Evolutionary conservation across 2,113 vertebrate species (phyloP).

Genomic region (Galbula dea): DNA sequence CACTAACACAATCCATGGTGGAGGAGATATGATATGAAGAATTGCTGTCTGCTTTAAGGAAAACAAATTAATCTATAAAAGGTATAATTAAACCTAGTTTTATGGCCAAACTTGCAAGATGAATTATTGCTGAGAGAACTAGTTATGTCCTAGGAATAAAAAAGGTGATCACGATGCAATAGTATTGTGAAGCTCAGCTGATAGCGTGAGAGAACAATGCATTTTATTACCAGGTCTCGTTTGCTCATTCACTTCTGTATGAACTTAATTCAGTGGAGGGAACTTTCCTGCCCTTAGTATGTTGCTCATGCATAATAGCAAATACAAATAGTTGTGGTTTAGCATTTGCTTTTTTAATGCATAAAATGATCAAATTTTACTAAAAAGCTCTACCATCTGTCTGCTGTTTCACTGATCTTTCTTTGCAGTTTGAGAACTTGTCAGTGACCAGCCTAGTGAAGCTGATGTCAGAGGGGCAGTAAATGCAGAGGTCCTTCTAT

Average conservation of each 20-base stretch:
- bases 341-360: neutral
- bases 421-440: neutral
- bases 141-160: neutral
- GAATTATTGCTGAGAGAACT: neutral
- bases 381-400: neutral
- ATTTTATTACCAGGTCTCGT: neutral
- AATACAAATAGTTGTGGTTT: no score
- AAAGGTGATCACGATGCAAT: neutral
- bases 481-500: no score
- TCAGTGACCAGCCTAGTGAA: neutral
- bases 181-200: neutral
- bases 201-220: neutral
- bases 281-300: neutral
- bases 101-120: neutral
- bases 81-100: slow-evolving; percentile 31
- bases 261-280: neutral
- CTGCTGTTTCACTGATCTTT: neutral
- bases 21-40: neutral
- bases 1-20: neutral
- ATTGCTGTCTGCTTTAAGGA: neutral
- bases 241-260: neutral
- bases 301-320: neutral
- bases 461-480: neutral
- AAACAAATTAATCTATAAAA: slow-evolving; percentile 16
- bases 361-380: neutral